phyloP scores from a whole-genome alignment of 1,140 invertebrate species.

The Anoplolepis gracilipes region DNA sequence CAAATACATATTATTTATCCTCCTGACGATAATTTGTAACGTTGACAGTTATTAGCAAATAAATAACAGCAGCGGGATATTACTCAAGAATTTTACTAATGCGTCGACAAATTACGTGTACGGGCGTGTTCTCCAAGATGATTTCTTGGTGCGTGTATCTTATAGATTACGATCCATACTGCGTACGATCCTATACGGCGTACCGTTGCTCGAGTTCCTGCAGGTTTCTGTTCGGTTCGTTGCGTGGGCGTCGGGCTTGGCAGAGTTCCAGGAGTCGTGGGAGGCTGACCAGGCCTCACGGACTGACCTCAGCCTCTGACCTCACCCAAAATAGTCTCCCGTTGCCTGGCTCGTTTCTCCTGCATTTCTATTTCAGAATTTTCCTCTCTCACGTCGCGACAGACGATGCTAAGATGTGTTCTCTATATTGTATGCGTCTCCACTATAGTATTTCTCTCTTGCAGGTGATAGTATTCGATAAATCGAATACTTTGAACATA shows the following conservation, averaged over 20 bases:
- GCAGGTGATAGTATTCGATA: not conserved
- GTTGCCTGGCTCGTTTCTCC: conserved; percentile 72
- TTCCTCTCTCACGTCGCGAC: conserved; percentile 60
- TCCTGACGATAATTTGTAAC: not conserved
- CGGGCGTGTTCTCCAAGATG: conserved; percentile 58
- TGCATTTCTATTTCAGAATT: conserved; percentile 77
- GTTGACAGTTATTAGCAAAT: not conserved
- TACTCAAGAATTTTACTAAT: conserved; percentile 60
- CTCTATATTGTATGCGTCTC: not conserved
- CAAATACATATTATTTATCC: not conserved
- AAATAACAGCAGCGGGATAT: not conserved
- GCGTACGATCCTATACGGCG: conserved; percentile 38
- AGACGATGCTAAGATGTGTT: conserved; percentile 21
- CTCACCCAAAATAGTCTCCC: conserved; percentile 85
- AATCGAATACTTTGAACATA: not conserved
- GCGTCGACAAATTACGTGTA: conserved; percentile 62
- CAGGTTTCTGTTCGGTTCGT: conserved; percentile 67
- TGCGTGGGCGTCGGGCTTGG: conserved; percentile 83
- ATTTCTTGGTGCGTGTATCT: conserved; percentile 63
- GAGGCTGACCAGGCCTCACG: conserved; percentile 85
- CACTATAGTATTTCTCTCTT: not conserved
- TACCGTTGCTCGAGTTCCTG: conserved; percentile 71
- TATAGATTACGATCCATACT: conserved; percentile 71
- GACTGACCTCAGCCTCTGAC: conserved; percentile 86
- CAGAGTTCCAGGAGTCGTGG: conserved; percentile 84